phyloP scores from a whole-genome alignment of 2,113 vertebrate genomes.

The Xyliphius kryptos region DNA sequence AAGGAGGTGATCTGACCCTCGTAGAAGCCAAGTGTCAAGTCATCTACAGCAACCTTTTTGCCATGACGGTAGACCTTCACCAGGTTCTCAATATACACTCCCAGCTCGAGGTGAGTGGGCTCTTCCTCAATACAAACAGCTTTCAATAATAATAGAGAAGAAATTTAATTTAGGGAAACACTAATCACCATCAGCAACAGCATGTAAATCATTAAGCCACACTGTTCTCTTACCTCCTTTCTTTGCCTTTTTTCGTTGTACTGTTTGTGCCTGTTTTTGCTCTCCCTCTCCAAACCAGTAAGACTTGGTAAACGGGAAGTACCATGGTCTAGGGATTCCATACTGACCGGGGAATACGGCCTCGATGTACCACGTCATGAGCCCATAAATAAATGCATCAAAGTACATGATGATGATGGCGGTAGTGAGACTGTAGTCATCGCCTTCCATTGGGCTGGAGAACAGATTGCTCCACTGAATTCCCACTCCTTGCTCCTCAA shows the following conservation, averaged over 20 bases:
- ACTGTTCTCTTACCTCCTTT: conserved; percentile 67
- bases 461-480: conserved; percentile 93
- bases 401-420: conserved; percentile 82
- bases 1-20: conserved; percentile 98
- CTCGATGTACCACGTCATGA: conserved; percentile 96
- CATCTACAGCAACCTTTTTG: conserved; percentile 90
- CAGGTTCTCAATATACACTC: conserved; percentile 90
- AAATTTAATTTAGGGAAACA: neutral
- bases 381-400: conserved; percentile 83
- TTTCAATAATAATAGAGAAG: conserved; percentile 40
- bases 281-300: conserved; percentile 87
- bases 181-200: no score
- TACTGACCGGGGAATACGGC: conserved; percentile 96
- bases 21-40: conserved; percentile 88
- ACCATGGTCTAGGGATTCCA: conserved; percentile 92
- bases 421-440: conserved; percentile 83
- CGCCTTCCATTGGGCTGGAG: conserved; percentile 78
- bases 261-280: conserved; percentile 49
- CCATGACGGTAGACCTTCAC: conserved; percentile 92
- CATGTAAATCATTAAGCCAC: neutral
- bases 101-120: conserved; percentile 78
- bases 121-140: conserved; percentile 90
- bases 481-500: conserved; percentile 91
- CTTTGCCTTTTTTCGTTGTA: conserved; percentile 58
- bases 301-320: conserved; percentile 85